A percentile compares a stretch with the other conserved stretches of the same genome.
These are phyloP conservation scores for Caenorhabditis brenneri DNA, from an alignment of 1,140 invertebrate genomes.

Conservation along the genomic window DNA sequence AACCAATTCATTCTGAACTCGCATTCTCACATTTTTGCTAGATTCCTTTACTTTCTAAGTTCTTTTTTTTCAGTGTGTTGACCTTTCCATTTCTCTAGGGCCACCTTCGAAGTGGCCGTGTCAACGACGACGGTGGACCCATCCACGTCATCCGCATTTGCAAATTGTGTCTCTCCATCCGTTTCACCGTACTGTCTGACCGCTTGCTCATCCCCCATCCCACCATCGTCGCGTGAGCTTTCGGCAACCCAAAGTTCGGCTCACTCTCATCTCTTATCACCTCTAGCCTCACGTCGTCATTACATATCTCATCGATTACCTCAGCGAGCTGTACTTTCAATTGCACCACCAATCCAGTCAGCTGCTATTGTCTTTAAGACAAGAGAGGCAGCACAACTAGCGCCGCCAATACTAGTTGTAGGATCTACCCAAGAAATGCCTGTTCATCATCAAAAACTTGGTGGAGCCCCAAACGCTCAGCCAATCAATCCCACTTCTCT, in stretches of 20 bases:
- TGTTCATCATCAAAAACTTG: conserved; percentile 33
- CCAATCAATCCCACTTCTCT: neutral
- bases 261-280: conserved; percentile 14
- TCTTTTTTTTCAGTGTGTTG: neutral
- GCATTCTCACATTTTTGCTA: neutral
- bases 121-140: conserved; percentile 28
- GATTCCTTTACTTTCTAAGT: neutral
- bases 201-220: neutral
- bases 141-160: conserved; percentile 17
- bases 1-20: no score
- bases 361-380: conserved; percentile 50
- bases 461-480: neutral
- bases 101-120: conserved; percentile 35
- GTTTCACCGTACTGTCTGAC: conserved; percentile 26
- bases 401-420: neutral
- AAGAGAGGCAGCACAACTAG: neutral
- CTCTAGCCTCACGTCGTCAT: conserved; percentile 47
- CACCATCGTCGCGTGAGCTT: conserved; percentile 1
- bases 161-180: neutral
- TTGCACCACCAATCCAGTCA: conserved; percentile 47
- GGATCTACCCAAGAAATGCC: conserved; percentile 18
- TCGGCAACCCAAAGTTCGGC: neutral
- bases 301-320: conserved; percentile 58
- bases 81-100: conserved; percentile 15
- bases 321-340: conserved; percentile 53